Evolutionary conservation across 1,140 invertebrate genomes (phyloP), one percentile per base, ranked within the genome.

Genomic region (Drosophila nikananu): DNA sequence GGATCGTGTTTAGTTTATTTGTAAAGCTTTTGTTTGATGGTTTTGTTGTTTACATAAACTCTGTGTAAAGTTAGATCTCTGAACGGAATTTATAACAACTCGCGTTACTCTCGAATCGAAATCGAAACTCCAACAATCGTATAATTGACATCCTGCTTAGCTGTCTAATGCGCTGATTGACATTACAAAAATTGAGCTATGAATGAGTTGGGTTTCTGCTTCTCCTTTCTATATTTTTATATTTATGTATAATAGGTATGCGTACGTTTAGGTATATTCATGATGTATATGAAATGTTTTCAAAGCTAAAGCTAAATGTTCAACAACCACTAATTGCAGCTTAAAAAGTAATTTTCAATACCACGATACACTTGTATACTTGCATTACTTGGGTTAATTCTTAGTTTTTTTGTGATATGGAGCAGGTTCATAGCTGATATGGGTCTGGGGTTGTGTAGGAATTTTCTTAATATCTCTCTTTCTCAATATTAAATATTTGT

Each of bases 21-120:
- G 75, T 89, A 89, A 89, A 89, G 86, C 86, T 90, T 84, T 87
- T 84, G n/a, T 57, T 68, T 71, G 63, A 52, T 48, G 65, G 70
- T 80, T 63, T 66, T 72, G 54, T 61, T 13, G 23, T 73, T 74
- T 71, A 68, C 86, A 54, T 76, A 66, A 62, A 57, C 41, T 70
- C 51, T 78, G 66, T 81, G 84, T 89, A 90, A 86, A 91, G 82
- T 90, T 90, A 63, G 78, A 86, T 90, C 52, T 82, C 54, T 90
- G 86, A 90, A 90, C 86, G 86, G 86, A 90, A 90, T 90, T 90
- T 91, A 86, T 66, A 91, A 90, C 86, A 90, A 90, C 86, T 90
- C 86, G 70, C 86, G 86, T 90, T 90, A 70, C 74, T 76, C 46
- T 81, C 76, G 54, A 51, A 81, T 81, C 49, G 63, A 72, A 51